These are phyloP conservation scores for Myripristis jacobus DNA, from an alignment of 2,797 vertebrate genomes.

Conservation along the genomic window DNA sequence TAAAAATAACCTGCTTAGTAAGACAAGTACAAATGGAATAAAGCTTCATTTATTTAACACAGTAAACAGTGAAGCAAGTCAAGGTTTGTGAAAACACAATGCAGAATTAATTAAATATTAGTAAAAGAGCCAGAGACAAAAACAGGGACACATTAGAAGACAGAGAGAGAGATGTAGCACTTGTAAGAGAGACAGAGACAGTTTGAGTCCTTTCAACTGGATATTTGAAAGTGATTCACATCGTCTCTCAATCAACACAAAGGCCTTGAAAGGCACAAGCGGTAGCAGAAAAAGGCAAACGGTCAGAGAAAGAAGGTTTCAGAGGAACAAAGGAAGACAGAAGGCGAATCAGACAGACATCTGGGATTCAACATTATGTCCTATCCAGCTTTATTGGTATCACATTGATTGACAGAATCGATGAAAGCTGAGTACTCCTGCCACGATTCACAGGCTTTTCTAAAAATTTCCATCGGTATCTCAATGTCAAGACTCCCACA, in stretches of 20 bases:
- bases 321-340: not conserved
- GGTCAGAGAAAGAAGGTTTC: not conserved
- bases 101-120: not conserved
- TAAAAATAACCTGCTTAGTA: conserved; percentile 41
- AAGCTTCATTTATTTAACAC: conserved; percentile 37
- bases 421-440: too few species aligned
- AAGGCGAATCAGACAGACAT: conserved; percentile 2
- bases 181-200: too few species aligned
- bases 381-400: not conserved
- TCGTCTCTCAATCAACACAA: conserved; percentile 18
- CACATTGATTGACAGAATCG: conserved; percentile 4
- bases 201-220: too few species aligned
- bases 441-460: too few species aligned
- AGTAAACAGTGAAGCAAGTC: conserved; percentile 20
- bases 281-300: not conserved
- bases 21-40: conserved; percentile 26
- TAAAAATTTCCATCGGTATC: too few species aligned
- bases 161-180: too few species aligned
- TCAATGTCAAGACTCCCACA: not conserved
- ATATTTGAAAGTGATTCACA: conserved; percentile 4
- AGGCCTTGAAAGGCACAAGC: not conserved
- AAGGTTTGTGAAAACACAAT: not conserved
- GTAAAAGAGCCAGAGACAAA: not conserved
- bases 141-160: too few species aligned
- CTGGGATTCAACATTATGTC: not conserved